Percentiles rank a stretch among this genome's conserved stretches.
phyloP scores from a whole-genome alignment of 2,888 invertebrate species.

The Epirrhoe tristata region DNA sequence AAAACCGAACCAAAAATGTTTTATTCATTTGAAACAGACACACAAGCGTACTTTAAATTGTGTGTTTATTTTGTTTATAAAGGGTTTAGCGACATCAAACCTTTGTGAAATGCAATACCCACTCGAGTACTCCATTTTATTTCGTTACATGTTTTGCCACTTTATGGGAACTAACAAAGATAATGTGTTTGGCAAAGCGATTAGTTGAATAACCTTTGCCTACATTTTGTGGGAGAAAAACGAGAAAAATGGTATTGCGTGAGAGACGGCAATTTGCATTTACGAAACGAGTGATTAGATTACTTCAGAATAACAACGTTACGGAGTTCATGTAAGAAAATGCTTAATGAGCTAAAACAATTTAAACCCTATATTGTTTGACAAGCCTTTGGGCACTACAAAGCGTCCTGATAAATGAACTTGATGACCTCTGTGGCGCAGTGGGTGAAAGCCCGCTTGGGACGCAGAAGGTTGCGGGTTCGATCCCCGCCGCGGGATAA shows the following conservation, averaged over 20 bases:
- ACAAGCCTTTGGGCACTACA: neutral
- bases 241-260: constrained; percentile 30
- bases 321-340: neutral
- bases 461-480: too few species aligned
- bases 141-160: constrained; percentile 41
- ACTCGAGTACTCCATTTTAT: constrained; percentile 30
- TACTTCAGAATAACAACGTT: constrained; percentile 9
- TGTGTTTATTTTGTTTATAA: neutral
- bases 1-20: neutral
- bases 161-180: constrained; percentile 39
- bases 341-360: neutral
- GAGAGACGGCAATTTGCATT: constrained; percentile 37
- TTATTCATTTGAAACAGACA: neutral
- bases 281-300: constrained; percentile 31
- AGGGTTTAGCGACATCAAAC: constrained; percentile 14
- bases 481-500: too few species aligned
- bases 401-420: too few species aligned
- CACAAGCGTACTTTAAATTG: neutral
- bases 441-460: too few species aligned
- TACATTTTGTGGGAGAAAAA: constrained; percentile 37
- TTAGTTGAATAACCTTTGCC: constrained; percentile 40
- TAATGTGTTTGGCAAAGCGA: constrained; percentile 38
- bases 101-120: constrained; percentile 39
- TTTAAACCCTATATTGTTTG: neutral
- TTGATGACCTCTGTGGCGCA: too few species aligned